phyloP scores from a whole-genome alignment of 2,888 invertebrate genomes.

The Hypolimnas misippus region DNA sequence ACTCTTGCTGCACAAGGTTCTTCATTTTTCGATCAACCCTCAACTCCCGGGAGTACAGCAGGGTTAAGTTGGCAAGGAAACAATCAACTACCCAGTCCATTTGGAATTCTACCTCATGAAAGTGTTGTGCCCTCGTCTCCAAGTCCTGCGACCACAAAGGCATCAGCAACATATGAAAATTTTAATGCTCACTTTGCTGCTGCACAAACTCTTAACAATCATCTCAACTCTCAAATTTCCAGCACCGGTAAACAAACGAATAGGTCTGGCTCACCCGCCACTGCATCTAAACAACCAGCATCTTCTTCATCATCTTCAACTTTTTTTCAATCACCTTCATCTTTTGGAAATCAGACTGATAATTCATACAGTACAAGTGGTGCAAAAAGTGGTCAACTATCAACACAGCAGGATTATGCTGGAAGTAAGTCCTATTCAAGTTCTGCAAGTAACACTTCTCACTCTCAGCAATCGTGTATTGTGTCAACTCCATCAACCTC shows the following conservation, averaged over 20 bases:
- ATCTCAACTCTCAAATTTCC: slow-evolving; percentile 86
- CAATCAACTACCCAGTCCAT: slow-evolving; percentile 88
- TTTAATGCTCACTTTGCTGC: slow-evolving; percentile 89
- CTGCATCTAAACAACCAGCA: slow-evolving; percentile 79
- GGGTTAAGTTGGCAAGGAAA: slow-evolving; percentile 90
- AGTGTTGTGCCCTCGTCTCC: slow-evolving; percentile 88
- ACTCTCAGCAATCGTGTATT: slow-evolving; percentile 89
- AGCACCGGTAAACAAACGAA: slow-evolving; percentile 82
- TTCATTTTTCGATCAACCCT: slow-evolving; percentile 87
- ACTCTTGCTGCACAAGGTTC: slow-evolving; percentile 83
- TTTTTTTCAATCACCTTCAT: slow-evolving; percentile 86
- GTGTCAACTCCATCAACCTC: slow-evolving; percentile 87
- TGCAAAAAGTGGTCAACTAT: slow-evolving; percentile 81
- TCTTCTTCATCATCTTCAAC: slow-evolving; percentile 82
- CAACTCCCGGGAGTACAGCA: slow-evolving; percentile 76
- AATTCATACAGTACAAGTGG: slow-evolving; percentile 83
- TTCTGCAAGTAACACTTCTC: slow-evolving; percentile 83
- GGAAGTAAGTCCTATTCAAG: slow-evolving; percentile 85
- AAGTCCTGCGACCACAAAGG: slow-evolving; percentile 85
- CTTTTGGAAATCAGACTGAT: slow-evolving; percentile 84
- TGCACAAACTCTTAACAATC: slow-evolving; percentile 86
- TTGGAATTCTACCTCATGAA: slow-evolving; percentile 91
- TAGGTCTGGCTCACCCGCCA: slow-evolving; percentile 82
- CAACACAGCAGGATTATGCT: slow-evolving; percentile 82
- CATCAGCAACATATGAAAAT: slow-evolving; percentile 85